Evolutionary conservation across 1,140 invertebrate genomes (phyloP).

Genomic region (Homarus americanus): DNA sequence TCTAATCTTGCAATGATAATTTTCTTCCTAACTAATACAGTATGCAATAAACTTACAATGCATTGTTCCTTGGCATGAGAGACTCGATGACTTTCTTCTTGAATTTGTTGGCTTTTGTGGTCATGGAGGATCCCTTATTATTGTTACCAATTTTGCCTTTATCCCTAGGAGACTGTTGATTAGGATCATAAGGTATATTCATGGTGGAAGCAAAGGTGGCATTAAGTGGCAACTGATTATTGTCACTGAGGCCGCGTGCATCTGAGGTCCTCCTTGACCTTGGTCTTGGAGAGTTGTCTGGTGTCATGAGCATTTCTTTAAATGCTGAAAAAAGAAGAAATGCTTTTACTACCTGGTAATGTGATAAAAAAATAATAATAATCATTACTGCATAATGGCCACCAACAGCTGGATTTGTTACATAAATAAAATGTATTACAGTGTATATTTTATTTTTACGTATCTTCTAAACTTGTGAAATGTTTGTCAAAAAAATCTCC

Average conservation of each 20-base stretch:
- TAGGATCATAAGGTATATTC: conserved; percentile 77
- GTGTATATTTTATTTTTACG: too few species aligned
- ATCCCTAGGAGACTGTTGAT: conserved; percentile 75
- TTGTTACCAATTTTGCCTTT: conserved; percentile 81
- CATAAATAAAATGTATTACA: too few species aligned
- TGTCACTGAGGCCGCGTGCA: conserved; percentile 77
- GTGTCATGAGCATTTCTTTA: conserved; percentile 91
- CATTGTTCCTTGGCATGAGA: conserved; percentile 57
- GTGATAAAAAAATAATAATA: too few species aligned
- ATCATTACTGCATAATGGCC: too few species aligned
- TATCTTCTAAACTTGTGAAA: too few species aligned
- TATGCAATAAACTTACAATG: conserved; percentile 42
- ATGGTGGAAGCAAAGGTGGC: conserved; percentile 77
- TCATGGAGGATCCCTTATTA: conserved; percentile 90
- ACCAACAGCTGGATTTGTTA: too few species aligned
- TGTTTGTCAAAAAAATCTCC: too few species aligned
- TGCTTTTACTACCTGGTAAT: too few species aligned
- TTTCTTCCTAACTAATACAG: too few species aligned
- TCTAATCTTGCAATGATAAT: too few species aligned
- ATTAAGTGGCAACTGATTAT: conserved; percentile 40
- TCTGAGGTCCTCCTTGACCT: conserved; percentile 81
- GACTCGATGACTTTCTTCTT: conserved; percentile 48
- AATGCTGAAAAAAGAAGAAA: conserved; percentile 81
- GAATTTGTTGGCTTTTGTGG: conserved; percentile 77
- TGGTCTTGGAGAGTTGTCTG: conserved; percentile 88